A percentile compares a stretch with the other conserved stretches of the same genome.
These are phyloP conservation scores for Cephus cinctus DNA, from an alignment of 1,140 invertebrate species.

Conservation along the genomic window DNA sequence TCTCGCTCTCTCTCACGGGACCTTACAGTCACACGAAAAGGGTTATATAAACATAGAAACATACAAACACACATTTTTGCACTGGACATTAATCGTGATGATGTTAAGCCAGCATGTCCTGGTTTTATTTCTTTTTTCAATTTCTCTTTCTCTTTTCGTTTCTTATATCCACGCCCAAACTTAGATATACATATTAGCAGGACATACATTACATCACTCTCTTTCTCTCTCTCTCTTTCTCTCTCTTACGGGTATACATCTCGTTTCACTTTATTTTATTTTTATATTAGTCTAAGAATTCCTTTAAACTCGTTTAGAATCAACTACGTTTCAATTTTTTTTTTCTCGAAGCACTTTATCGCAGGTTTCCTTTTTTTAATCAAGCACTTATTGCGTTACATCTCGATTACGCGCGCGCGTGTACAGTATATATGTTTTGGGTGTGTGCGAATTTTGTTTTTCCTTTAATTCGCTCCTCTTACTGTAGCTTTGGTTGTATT, in stretches of 20 bases:
- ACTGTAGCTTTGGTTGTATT: too few species aligned
- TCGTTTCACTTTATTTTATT: conserved; percentile 4
- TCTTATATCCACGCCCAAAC: conserved; percentile 5
- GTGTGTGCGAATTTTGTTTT: background rate
- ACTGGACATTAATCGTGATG: too few species aligned
- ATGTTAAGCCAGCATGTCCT: too few species aligned
- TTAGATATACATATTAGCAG: too few species aligned
- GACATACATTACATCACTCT: background rate
- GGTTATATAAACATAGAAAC: conserved; percentile 51
- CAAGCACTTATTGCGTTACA: conserved; percentile 37
- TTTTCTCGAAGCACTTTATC: conserved; percentile 37
- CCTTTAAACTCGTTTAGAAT: conserved; percentile 15
- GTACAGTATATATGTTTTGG: background rate
- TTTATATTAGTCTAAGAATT: conserved; percentile 13
- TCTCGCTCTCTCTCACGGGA: conserved; percentile 29
- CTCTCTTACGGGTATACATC: background rate
- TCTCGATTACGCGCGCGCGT: conserved; percentile 2
- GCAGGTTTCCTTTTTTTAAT: conserved; percentile 31
- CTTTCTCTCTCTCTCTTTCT: background rate
- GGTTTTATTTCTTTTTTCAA: conserved; percentile 20
- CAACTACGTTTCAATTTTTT: conserved; percentile 19
- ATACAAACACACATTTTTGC: conserved; percentile 40
- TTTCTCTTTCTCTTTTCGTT: conserved; percentile 3
- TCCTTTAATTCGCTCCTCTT: background rate
- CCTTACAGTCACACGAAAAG: too few species aligned